A percentile compares a stretch with the other conserved stretches of the same genome.
Evolutionary conservation across 92 coral and sea anemone genomes (phyloP).

Genomic region (Diadumene lineata): DNA sequence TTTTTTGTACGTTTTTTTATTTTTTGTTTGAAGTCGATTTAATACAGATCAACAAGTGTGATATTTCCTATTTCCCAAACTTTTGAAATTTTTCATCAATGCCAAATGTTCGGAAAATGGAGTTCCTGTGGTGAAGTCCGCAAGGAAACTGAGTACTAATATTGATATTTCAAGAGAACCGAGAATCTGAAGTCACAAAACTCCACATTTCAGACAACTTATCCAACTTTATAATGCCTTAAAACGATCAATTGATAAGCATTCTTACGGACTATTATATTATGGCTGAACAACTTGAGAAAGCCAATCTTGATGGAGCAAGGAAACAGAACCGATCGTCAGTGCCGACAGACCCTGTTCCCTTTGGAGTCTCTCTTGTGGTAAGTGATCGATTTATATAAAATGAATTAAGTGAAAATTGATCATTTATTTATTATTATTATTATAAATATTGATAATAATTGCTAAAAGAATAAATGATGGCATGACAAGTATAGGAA

Average conservation of each 20-base stretch:
- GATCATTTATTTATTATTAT: neutral
- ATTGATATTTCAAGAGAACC: no score
- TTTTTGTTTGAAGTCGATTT: no score
- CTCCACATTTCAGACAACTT: neutral
- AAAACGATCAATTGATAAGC: neutral
- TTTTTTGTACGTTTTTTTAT: neutral
- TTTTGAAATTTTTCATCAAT: neutral
- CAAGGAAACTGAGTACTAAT: neutral
- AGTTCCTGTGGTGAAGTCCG: neutral
- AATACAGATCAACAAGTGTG: neutral
- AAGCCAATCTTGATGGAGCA: neutral
- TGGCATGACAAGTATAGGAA: no score
- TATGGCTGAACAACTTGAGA: neutral
- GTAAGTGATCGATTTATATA: no score
- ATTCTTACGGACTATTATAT: neutral
- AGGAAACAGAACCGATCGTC: neutral
- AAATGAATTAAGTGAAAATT: neutral
- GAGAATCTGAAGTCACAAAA: no score
- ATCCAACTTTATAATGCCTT: neutral
- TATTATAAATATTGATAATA: neutral
- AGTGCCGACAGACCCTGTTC: conserved; percentile 40
- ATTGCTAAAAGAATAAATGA: no score
- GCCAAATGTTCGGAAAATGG: neutral
- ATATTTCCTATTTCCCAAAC: no score
- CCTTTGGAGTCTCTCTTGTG: conserved; percentile 61